Conservation (phyloP, 35 echinoderm and acorn worm genomes). For the Lytechinus pictus region DNA sequence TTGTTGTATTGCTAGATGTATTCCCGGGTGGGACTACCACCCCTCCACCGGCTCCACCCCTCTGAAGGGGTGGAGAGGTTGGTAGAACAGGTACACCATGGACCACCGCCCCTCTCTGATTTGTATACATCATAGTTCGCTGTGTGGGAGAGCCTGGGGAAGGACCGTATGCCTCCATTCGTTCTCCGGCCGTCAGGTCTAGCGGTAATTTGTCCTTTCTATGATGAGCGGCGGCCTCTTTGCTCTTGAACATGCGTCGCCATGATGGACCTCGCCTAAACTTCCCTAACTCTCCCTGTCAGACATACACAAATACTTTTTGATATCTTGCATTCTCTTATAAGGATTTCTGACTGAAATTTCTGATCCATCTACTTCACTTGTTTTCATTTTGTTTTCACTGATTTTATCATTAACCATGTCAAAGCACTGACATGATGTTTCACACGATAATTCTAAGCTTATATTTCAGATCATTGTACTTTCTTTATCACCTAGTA, state of each 20-base stretch:
- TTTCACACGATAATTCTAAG: too few species aligned
- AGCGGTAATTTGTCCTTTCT: slow-evolving; percentile 71
- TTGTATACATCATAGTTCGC: slow-evolving; percentile 60
- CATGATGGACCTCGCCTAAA: slow-evolving; percentile 95
- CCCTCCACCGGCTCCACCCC: background rate
- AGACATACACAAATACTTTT: background rate
- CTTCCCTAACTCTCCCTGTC: slow-evolving; percentile 83
- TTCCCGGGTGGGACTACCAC: slow-evolving; percentile 2
- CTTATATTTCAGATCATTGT: too few species aligned
- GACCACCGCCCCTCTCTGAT: slow-evolving; percentile 57
- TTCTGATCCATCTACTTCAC: background rate
- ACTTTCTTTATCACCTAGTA: background rate
- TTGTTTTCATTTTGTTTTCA: too few species aligned
- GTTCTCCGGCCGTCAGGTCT: slow-evolving; percentile 65
- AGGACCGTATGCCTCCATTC: slow-evolving; percentile 56
- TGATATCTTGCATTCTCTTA: background rate
- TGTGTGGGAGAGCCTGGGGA: slow-evolving; percentile 76
- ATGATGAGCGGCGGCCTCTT: slow-evolving; percentile 78
- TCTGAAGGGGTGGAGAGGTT: background rate
- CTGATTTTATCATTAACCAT: too few species aligned
- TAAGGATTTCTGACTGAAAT: background rate
- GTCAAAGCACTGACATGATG: too few species aligned
- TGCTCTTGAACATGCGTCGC: slow-evolving; percentile 92
- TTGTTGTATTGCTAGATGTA: slow-evolving; percentile 55
- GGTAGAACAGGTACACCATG: background rate